phyloP scores from a whole-genome alignment of 2,113 vertebrate species.

The Daboia siamensis region DNA sequence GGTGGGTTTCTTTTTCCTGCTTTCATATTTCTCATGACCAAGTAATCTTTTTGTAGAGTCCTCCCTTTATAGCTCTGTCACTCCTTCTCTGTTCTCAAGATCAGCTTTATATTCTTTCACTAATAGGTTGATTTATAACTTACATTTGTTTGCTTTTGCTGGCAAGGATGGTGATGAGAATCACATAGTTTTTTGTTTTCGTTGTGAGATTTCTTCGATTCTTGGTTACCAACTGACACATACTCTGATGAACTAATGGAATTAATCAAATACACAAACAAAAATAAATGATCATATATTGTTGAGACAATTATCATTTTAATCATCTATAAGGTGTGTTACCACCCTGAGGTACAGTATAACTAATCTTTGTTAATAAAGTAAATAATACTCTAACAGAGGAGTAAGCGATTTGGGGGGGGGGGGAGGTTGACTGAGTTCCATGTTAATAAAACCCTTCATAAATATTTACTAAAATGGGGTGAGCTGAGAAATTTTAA shows the following conservation, averaged over 20 bases:
- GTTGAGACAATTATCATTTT: neutral
- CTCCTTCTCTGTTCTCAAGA: neutral
- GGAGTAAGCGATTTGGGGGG: neutral
- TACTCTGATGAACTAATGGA: slow-evolving; percentile 22
- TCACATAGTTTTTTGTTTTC: slow-evolving; percentile 20
- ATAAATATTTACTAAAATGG: neutral
- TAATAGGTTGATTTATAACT: neutral
- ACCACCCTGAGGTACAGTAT: neutral
- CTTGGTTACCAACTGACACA: neutral
- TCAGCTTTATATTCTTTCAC: neutral
- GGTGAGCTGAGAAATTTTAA: neutral
- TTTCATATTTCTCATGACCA: neutral
- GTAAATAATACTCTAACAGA: neutral
- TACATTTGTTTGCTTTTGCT: slow-evolving; percentile 47
- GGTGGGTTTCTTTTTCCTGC: neutral
- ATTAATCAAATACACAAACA: neutral
- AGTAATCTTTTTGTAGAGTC: neutral
- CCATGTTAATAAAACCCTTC: neutral
- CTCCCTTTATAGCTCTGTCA: neutral
- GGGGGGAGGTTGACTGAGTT: neutral
- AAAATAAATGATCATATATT: neutral
- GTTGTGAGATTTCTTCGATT: slow-evolving; percentile 44
- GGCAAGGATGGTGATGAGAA: neutral
- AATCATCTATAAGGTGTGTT: rapidly evolving
- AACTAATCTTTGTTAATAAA: neutral